Conservation (phyloP, 1,140 invertebrate species). For the Diorhabda sublineata region DNA sequence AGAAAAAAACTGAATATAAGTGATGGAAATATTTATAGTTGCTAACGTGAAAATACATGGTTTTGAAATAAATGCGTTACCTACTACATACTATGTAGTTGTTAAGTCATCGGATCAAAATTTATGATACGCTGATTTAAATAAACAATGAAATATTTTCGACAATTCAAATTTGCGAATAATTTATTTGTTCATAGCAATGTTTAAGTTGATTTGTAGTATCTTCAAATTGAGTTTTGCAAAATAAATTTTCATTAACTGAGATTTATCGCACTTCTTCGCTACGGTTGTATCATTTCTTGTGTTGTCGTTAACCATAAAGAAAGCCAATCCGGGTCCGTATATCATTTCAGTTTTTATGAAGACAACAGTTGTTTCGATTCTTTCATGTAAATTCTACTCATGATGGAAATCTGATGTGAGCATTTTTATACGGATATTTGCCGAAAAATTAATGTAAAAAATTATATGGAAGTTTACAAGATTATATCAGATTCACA, state of each 20-base stretch:
- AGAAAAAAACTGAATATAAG: too few species aligned
- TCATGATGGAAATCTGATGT: neutral
- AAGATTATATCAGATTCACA: too few species aligned
- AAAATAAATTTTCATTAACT: constrained; percentile 11
- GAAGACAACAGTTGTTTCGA: neutral
- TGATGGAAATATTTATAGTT: too few species aligned
- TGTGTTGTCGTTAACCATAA: constrained; percentile 2
- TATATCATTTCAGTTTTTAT: constrained; percentile 3
- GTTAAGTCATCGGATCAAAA: neutral
- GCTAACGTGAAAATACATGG: too few species aligned
- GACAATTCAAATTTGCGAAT: neutral
- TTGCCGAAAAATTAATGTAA: too few species aligned
- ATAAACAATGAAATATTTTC: constrained; percentile 10
- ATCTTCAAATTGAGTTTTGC: constrained; percentile 6
- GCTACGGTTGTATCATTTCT: constrained; percentile 2
- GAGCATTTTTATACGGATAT: too few species aligned
- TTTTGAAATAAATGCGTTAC: neutral
- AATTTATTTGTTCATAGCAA: constrained; percentile 7
- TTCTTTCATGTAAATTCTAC: constrained; percentile 3
- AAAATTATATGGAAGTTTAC: too few species aligned
- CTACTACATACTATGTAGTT: neutral
- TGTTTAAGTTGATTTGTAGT: constrained; percentile 9
- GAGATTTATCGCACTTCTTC: constrained; percentile 6
- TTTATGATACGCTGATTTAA: neutral
- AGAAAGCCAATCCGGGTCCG: neutral